Conservation (phyloP, 92 coral and sea anemone genomes). For the Paramuricea clavata region DNA sequence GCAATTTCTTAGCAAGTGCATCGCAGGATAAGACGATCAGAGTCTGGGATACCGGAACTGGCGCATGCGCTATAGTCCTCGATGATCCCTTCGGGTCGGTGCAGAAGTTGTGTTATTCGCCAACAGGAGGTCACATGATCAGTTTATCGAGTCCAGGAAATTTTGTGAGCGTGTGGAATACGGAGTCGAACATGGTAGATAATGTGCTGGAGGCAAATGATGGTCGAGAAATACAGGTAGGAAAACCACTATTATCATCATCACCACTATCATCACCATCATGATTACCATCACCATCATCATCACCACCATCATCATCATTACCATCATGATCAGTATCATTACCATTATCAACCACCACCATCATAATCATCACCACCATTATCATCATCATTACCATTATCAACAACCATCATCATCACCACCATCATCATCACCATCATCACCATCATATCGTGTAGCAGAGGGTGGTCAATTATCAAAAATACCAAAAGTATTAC, state of each 20-base stretch:
- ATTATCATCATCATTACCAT: neutral
- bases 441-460: too few relatives aligned
- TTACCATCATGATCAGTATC: neutral
- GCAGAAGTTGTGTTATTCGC: conserved; percentile 72
- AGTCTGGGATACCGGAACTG: conserved; percentile 72
- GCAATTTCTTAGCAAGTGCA: conserved; percentile 71
- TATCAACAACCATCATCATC: neutral
- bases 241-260: neutral
- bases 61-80: conserved; percentile 68
- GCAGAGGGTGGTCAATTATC: too few relatives aligned
- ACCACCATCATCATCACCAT: too few relatives aligned
- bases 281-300: neutral
- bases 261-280: neutral
- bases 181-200: conserved; percentile 36
- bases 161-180: conserved; percentile 78
- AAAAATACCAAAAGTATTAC: too few relatives aligned
- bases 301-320: neutral
- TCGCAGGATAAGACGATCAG: conserved; percentile 84
- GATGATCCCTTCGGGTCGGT: conserved; percentile 70
- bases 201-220: conserved; percentile 35
- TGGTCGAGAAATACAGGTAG: conserved; percentile 51
- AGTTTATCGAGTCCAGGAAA: conserved; percentile 74
- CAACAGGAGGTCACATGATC: conserved; percentile 61
- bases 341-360: neutral
- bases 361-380: neutral